Percentiles rank a stretch among this genome's conserved stretches.
These are phyloP conservation scores for Scaeva pyrastri DNA, from an alignment of 2,888 invertebrate species.

Conservation along the genomic window DNA sequence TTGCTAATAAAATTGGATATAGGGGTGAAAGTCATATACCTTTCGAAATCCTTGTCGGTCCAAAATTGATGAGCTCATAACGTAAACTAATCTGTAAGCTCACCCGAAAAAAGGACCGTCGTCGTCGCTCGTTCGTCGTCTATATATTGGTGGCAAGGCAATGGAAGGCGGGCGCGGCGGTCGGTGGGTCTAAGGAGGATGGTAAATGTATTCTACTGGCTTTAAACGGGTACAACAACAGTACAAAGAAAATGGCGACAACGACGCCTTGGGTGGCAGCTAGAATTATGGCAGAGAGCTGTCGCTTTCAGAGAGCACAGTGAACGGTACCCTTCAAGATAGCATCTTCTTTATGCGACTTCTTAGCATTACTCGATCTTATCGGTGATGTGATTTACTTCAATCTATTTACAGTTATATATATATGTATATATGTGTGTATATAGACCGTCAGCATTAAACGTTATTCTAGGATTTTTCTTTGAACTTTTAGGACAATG, in stretches of 20 bases:
- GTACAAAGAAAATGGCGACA: conserved; percentile 73
- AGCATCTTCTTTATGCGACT: conserved; percentile 76
- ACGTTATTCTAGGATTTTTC: conserved; percentile 68
- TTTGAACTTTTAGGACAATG: conserved; percentile 55
- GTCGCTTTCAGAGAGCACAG: conserved; percentile 65
- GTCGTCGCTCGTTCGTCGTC: too few relatives aligned
- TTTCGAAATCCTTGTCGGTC: conserved; percentile 52
- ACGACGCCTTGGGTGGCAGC: conserved; percentile 76
- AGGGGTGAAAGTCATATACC: conserved; percentile 44
- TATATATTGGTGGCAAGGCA: conserved; percentile 14
- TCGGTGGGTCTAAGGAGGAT: background rate
- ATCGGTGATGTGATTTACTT: conserved; percentile 76
- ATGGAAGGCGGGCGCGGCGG: background rate
- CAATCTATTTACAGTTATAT: conserved; percentile 74
- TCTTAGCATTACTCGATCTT: conserved; percentile 76
- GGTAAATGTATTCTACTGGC: background rate
- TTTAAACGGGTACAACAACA: conserved; percentile 60
- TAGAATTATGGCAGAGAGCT: conserved; percentile 74
- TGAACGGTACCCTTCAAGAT: conserved; percentile 67
- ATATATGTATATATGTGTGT: background rate
- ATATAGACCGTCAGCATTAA: conserved; percentile 48
- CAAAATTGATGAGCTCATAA: conserved; percentile 75
- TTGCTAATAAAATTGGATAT: conserved; percentile 59
- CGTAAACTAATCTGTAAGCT: conserved; percentile 75
- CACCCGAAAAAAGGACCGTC: conserved; percentile 71